A percentile compares a stretch with the other conserved stretches of the same genome.
phyloP scores from a whole-genome alignment of 2,888 invertebrate species.

The Mimumesa dahlbomi region DNA sequence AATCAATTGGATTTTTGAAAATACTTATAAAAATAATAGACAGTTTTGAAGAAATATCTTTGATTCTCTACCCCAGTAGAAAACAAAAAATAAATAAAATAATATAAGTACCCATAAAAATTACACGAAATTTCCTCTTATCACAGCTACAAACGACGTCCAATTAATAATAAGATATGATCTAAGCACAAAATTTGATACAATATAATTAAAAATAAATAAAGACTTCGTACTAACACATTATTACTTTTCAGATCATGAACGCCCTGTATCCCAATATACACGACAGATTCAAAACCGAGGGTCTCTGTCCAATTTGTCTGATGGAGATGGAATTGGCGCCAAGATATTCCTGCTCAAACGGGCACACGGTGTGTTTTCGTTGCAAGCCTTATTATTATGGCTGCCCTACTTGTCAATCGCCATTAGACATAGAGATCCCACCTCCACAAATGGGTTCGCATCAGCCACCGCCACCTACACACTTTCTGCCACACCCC shows the following conservation, averaged over 20 bases:
- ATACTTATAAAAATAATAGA: no score
- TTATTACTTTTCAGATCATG: slow-evolving; percentile 70
- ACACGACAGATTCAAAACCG: slow-evolving; percentile 67
- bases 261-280: slow-evolving; percentile 71
- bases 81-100: no score
- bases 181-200: no score
- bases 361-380: slow-evolving; percentile 70
- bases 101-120: no score
- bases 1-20: no score
- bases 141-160: no score
- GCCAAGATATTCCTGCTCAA: slow-evolving; percentile 68
- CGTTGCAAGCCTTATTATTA: slow-evolving; percentile 76
- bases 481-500: slow-evolving; percentile 64
- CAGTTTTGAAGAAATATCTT: no score
- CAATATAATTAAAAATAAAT: no score
- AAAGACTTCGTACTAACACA: no score
- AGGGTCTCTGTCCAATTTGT: slow-evolving; percentile 73
- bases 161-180: no score
- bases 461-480: slow-evolving; percentile 55
- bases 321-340: slow-evolving; percentile 69
- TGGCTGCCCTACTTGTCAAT: slow-evolving; percentile 69
- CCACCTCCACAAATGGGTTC: slow-evolving; percentile 32
- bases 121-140: no score
- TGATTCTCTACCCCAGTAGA: no score
- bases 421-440: slow-evolving; percentile 59